Evolutionary conservation across 1,140 invertebrate species (phyloP).

Genomic region (Habropoda laboriosa): DNA sequence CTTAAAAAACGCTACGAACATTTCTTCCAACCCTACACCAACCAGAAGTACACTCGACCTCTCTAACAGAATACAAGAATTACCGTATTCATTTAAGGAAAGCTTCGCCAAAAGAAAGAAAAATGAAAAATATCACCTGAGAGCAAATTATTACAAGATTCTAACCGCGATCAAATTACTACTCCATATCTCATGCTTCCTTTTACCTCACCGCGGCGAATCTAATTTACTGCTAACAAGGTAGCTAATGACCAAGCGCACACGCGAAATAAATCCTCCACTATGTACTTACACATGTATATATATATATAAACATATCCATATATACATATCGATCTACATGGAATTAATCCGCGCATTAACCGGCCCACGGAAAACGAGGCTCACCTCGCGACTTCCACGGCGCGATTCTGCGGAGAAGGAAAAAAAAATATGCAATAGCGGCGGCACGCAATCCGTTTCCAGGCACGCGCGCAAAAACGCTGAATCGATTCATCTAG

Average conservation of each 20-base stretch:
- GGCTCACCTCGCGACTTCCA: not conserved
- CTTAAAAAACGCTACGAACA: too few species aligned
- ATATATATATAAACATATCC: too few species aligned
- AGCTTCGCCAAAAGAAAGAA: too few species aligned
- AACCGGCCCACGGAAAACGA: not conserved
- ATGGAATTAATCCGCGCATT: not conserved
- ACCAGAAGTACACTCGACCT: too few species aligned
- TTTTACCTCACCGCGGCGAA: not conserved
- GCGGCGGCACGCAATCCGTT: not conserved
- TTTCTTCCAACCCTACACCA: too few species aligned
- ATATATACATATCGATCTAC: too few species aligned
- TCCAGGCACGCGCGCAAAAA: not conserved
- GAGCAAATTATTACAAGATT: not conserved
- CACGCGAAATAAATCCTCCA: not conserved
- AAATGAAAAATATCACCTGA: not conserved
- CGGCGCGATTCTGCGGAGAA: not conserved
- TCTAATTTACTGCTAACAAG: not conserved
- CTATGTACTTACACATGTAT: too few species aligned
- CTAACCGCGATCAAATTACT: not conserved
- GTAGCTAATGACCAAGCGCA: not conserved
- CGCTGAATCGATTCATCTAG: slow-evolving; percentile 13
- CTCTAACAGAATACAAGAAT: too few species aligned
- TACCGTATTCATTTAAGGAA: too few species aligned
- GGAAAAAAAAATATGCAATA: not conserved
- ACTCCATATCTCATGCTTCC: not conserved